phyloP scores from a whole-genome alignment of 2,888 invertebrate species.

The Hedychridium roseum region DNA sequence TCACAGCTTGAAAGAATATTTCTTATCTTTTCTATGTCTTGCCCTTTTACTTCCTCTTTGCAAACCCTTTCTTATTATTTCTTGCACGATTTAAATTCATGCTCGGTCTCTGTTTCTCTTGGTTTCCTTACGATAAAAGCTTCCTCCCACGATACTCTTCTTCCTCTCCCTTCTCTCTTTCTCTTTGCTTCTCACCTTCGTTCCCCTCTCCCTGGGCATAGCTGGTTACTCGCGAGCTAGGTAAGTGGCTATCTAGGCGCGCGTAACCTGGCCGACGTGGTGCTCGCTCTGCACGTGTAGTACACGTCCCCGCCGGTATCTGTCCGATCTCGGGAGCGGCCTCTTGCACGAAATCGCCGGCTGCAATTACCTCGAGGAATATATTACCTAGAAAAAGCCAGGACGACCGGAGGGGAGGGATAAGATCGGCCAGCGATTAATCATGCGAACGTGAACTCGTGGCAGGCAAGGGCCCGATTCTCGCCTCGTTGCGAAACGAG shows the following conservation, averaged over 20 bases:
- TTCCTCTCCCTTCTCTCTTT: background rate
- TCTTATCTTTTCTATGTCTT: too few relatives aligned
- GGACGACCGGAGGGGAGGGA: too few relatives aligned
- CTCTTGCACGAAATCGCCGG: conserved; percentile 44
- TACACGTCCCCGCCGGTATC: conserved; percentile 36
- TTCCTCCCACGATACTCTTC: background rate
- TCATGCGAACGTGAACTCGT: too few relatives aligned
- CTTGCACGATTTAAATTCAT: background rate
- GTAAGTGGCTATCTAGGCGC: conserved; percentile 41
- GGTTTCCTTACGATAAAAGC: too few relatives aligned
- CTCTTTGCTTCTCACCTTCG: background rate
- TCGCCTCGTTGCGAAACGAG: too few relatives aligned
- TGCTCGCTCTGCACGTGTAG: conserved; percentile 39
- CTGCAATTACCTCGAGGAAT: conserved; percentile 45
- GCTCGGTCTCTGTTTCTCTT: conserved; percentile 6
- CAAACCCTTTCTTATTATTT: too few relatives aligned
- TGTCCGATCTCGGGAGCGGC: conserved; percentile 42
- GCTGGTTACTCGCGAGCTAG: conserved; percentile 25
- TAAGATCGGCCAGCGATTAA: too few relatives aligned
- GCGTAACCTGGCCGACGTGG: conserved; percentile 38
- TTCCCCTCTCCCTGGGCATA: conserved; percentile 6
- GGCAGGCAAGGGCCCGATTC: too few relatives aligned
- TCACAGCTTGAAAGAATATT: too few relatives aligned
- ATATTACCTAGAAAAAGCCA: conserved; percentile 45
- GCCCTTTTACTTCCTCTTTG: too few relatives aligned